phyloP scores from a whole-genome alignment of 2,797 vertebrate species.

The Borostomias antarcticus region DNA sequence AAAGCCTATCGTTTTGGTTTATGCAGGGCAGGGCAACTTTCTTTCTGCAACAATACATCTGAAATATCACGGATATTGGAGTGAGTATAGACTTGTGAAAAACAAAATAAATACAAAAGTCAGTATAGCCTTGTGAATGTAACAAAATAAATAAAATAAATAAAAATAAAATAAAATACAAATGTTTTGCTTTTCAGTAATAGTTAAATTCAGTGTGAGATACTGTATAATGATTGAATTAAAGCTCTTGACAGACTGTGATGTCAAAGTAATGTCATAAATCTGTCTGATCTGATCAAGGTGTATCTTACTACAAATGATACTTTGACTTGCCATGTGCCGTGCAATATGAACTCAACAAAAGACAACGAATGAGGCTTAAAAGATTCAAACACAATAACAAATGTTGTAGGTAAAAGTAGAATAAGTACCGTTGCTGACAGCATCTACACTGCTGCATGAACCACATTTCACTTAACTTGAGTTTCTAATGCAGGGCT shows the following conservation, averaged over 20 bases:
- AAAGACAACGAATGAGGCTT: not conserved
- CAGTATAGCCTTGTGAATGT: no score
- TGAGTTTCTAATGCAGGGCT: conserved; percentile 21
- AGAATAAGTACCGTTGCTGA: not conserved
- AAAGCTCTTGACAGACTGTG: not conserved
- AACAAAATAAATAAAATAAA: not conserved
- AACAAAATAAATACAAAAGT: no score
- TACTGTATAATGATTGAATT: conserved; percentile 22
- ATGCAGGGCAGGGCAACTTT: no score
- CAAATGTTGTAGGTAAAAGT: not conserved
- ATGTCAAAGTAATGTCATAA: not conserved
- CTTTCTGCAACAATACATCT: no score
- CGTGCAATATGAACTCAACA: not conserved
- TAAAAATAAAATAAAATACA: conserved; percentile 28
- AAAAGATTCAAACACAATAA: not conserved
- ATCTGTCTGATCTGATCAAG: not conserved
- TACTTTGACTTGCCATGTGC: not conserved
- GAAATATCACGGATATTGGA: no score
- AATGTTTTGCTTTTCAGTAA: not conserved
- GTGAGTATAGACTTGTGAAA: no score
- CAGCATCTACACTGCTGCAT: not conserved
- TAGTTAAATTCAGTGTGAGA: not conserved
- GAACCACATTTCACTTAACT: not conserved
- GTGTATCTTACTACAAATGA: not conserved
- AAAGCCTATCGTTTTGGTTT: no score